phyloP scores from a whole-genome alignment of 2,113 vertebrate genomes.

The Neofelis nebulosa region DNA sequence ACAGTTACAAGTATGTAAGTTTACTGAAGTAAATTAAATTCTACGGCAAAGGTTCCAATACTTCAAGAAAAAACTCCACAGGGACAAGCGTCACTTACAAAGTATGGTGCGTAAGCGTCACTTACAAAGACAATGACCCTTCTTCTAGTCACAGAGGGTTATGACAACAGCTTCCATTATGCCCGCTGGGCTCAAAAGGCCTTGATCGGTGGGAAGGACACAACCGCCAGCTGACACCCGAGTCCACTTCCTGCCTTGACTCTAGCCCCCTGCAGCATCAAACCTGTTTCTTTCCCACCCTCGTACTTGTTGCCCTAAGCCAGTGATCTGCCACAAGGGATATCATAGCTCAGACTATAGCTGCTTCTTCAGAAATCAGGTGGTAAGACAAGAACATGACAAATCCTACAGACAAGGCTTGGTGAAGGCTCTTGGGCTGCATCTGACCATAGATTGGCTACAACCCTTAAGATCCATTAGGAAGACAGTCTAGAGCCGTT shows the following conservation, averaged over 20 bases:
- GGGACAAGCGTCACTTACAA: not conserved
- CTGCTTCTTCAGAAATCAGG: not conserved
- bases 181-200: not conserved
- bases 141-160: not conserved
- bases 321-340: not conserved
- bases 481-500: not conserved
- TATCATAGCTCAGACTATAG: not conserved
- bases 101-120: not conserved
- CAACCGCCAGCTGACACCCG: not conserved
- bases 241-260: not conserved
- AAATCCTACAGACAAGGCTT: not conserved
- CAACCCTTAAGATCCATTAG: not conserved
- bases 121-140: not conserved
- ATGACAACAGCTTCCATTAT: not conserved
- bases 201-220: not conserved
- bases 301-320: not conserved
- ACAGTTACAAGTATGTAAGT: not conserved
- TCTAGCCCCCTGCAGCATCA: not conserved
- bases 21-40: conserved; percentile 43
- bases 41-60: not conserved
- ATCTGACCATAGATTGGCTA: not conserved
- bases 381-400: not conserved
- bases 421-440: not conserved
- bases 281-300: not conserved
- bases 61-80: not conserved